phyloP scores from a whole-genome alignment of 1,140 invertebrate species.

The Ectropis grisescens region DNA sequence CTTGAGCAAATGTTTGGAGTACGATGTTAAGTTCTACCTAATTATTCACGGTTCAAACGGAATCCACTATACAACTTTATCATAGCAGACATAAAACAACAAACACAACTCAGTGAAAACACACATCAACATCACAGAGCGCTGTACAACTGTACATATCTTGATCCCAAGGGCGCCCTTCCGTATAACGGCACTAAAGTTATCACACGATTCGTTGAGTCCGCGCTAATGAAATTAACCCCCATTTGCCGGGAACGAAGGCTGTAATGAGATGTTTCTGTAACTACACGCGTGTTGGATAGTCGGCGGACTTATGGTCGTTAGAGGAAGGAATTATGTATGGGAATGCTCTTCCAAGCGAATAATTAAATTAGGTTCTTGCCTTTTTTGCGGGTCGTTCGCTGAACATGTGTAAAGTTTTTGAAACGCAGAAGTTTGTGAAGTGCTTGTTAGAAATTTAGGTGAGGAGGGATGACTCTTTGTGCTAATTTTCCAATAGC shows the following conservation, averaged over 20 bases:
- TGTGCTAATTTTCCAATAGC: no score
- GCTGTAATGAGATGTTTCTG: slow-evolving; percentile 61
- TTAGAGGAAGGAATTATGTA: no score
- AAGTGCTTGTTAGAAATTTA: no score
- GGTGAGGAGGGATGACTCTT: no score
- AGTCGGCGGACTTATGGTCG: not conserved
- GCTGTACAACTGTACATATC: slow-evolving; percentile 1
- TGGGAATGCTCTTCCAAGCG: no score
- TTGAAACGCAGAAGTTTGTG: no score
- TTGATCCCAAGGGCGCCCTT: slow-evolving; percentile 43
- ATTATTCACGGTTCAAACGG: not conserved
- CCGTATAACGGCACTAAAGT: slow-evolving; percentile 61
- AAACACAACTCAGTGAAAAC: slow-evolving; percentile 7
- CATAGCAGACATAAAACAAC: no score
- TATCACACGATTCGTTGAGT: slow-evolving; percentile 67
- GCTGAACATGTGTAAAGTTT: no score
- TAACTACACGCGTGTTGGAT: slow-evolving; percentile 46
- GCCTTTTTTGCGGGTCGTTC: no score
- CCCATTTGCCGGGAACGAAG: slow-evolving; percentile 45
- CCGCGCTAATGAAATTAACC: slow-evolving; percentile 65
- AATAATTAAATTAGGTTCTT: no score
- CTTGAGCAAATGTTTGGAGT: no score
- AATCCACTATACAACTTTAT: no score
- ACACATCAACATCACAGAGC: slow-evolving; percentile 24
- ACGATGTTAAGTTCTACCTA: not conserved